A percentile compares a stretch with the other conserved stretches of the same genome.
Conservation (phyloP, 2,113 vertebrate genomes). For the Colistium nudipinnis region DNA sequence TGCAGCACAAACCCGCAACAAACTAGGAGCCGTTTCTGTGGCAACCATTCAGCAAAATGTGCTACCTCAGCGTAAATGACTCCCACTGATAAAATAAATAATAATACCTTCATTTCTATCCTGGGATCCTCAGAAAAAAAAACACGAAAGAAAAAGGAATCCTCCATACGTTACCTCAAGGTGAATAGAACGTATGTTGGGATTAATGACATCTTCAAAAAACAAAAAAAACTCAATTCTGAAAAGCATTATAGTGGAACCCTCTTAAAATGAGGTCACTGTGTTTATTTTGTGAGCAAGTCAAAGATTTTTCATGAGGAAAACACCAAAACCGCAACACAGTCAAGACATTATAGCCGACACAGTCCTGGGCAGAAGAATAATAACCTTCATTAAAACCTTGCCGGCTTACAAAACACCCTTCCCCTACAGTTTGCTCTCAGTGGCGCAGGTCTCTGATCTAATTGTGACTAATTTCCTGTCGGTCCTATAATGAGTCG, state of each 20-base stretch:
- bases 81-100: conserved; percentile 39
- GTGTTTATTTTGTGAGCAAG: too few species aligned
- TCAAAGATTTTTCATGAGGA: too few species aligned
- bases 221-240: too few species aligned
- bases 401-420: conserved; percentile 13
- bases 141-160: neutral
- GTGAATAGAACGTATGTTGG: too few species aligned
- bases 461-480: conserved; percentile 72
- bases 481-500: conserved; percentile 49
- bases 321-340: neutral
- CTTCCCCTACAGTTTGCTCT: conserved; percentile 31
- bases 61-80: conserved; percentile 52
- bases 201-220: neutral
- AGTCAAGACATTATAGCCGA: neutral
- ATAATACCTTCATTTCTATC: neutral
- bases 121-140: conserved; percentile 19
- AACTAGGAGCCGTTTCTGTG: conserved; percentile 45
- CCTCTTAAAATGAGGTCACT: too few species aligned
- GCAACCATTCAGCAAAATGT: conserved; percentile 58
- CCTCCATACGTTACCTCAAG: neutral
- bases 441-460: conserved; percentile 40
- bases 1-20: conserved; percentile 16
- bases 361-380: neutral
- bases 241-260: too few species aligned
- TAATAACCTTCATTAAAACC: conserved; percentile 19